Base-by-base conservation (phyloP, 2,113 vertebrate genomes). In the Monopterus albus region DNA sequence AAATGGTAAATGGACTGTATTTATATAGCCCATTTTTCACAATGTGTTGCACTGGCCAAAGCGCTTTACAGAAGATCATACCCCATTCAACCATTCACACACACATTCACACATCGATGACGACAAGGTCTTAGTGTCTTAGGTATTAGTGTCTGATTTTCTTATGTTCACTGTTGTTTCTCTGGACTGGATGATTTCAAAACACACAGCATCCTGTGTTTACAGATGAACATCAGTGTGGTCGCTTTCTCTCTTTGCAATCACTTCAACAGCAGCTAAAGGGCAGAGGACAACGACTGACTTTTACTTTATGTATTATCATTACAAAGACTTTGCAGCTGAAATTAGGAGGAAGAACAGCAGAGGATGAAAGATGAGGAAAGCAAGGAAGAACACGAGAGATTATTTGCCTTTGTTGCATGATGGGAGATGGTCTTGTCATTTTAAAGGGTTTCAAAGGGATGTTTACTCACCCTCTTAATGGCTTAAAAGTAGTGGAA, bases 391-490 rank as follows among this genome's bases (percentile, higher is more conserved):
- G 60, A 66, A 64, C 31, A 36, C 43, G 35, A 57, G 40, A 76
- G 45, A 38, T 40, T 63, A 56, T 82, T 83, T 88, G 59, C 58
- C 80, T 83, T 71, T 72, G 73, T 61, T 70, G 33, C 31, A 57
- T 31, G 17, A 26, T 49, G 45, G 74, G 43, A 58, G 78, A 57
- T 39, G 58, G 55, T 67, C 60, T 52, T 85, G 86, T 90, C 82
- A 42, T 89, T 87, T 88, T 84, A 76, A 89, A 71, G 76, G 66
- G 75, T 72, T 87, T 78, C 39, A 17, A 78, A 65, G 82, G 88
- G 85, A 81, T 88, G 83, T 92, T 90, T 89, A 79, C 78, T 81
- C 79, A 86, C 75, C 63, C 72, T 73, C 74, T 86, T 87, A 90
- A 91, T 86, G 86, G 79, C 85, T 87, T 82, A 62, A 81, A 79